These are phyloP conservation scores for Drosophila dives DNA, from an alignment of 2,888 invertebrate genomes.

Conservation along the genomic window DNA sequence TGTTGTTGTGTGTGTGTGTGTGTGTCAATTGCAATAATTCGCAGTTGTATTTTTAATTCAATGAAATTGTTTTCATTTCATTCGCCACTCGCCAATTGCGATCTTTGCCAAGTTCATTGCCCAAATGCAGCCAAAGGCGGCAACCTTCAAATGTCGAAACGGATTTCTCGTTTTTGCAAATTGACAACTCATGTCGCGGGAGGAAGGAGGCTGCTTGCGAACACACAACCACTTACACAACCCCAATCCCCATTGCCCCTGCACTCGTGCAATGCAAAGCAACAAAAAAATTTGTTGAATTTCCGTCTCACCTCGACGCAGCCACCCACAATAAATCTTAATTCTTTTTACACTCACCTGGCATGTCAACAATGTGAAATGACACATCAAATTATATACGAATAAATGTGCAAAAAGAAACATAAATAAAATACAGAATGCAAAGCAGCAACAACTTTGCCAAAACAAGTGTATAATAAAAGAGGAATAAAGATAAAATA, in stretches of 20 bases:
- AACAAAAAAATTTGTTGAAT: conserved; percentile 7
- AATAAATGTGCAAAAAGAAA: conserved; percentile 52
- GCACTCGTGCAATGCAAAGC: conserved; percentile 5
- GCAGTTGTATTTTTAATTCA: conserved; percentile 44
- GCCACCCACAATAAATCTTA: conserved; percentile 78
- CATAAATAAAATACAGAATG: conserved; percentile 37
- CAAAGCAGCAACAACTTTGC: conserved; percentile 55
- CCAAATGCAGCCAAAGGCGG: conserved; percentile 62
- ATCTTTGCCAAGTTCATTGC: conserved; percentile 71
- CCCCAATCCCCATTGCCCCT: not conserved
- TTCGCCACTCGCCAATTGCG: conserved; percentile 14
- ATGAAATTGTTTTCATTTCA: conserved; percentile 54
- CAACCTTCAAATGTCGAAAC: conserved; percentile 68
- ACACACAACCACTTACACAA: not conserved
- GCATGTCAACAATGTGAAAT: conserved; percentile 61
- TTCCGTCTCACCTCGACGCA: conserved; percentile 44
- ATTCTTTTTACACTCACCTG: conserved; percentile 35
- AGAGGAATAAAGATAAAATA: conserved; percentile 18
- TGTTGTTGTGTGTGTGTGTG: not conserved
- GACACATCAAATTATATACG: conserved; percentile 75
- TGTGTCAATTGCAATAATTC: conserved; percentile 48
- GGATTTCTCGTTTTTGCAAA: conserved; percentile 36
- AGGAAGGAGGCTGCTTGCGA: conserved; percentile 8
- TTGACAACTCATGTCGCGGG: conserved; percentile 54
- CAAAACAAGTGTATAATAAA: conserved; percentile 45